Conservation (phyloP, 2,113 vertebrate species). For the Megaceryle maxima region DNA sequence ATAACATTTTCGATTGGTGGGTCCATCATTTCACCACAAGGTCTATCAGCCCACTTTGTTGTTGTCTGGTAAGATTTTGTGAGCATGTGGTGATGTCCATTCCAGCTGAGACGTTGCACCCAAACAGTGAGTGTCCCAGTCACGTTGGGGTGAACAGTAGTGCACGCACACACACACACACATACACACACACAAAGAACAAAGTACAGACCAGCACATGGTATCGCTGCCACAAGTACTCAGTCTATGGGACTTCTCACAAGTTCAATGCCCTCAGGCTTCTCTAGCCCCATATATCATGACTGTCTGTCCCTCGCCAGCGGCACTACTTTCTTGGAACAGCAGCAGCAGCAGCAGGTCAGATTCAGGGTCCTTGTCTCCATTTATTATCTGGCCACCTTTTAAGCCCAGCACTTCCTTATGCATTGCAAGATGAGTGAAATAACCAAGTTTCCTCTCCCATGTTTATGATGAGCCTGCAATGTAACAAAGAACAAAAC, state of each 20-base stretch:
- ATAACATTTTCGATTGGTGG: neutral
- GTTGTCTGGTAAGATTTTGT: neutral
- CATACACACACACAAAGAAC: neutral
- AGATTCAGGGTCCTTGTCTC: neutral
- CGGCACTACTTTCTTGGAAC: neutral
- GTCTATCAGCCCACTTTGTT: neutral
- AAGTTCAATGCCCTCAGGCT: accelerated
- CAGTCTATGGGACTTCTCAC: accelerated
- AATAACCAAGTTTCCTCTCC: neutral
- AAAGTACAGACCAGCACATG: neutral
- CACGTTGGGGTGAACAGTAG: neutral
- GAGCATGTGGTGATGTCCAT: neutral
- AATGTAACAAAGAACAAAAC: neutral
- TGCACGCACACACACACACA: neutral
- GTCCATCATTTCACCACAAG: neutral
- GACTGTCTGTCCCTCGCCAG: neutral
- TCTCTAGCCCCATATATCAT: neutral
- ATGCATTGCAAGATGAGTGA: neutral
- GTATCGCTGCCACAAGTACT: neutral
- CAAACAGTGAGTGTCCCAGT: neutral
- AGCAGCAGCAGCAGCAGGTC: neutral
- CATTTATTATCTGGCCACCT: neutral
- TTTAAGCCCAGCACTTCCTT: neutral
- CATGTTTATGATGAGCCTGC: neutral
- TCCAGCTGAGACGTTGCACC: neutral